Evolutionary conservation across 2,797 vertebrate species (phyloP).

Genomic region (Danio aesculapii): DNA sequence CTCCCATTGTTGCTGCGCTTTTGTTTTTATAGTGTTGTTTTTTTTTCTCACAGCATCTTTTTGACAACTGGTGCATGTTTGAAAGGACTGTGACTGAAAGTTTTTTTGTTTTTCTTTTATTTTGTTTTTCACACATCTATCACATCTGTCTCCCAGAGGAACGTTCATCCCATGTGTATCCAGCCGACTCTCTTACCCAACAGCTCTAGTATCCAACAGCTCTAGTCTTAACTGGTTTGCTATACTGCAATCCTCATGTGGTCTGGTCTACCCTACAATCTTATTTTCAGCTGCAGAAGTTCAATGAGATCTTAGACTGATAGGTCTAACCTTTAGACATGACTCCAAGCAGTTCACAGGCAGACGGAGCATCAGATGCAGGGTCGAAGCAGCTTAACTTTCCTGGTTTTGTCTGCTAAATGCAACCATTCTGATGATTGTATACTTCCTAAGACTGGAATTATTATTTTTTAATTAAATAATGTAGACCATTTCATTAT

Average conservation of each 20-base stretch:
- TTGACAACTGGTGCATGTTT: slow-evolving; percentile 33
- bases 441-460: not conserved
- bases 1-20: slow-evolving; percentile 9
- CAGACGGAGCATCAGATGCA: slow-evolving; percentile 5
- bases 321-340: slow-evolving; percentile 24
- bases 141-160: slow-evolving; percentile 18
- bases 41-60: not conserved
- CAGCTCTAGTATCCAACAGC: not conserved
- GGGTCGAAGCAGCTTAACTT: not conserved
- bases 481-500: not conserved
- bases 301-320: not conserved
- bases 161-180: slow-evolving; percentile 19
- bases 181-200: slow-evolving; percentile 12
- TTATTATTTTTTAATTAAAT: not conserved
- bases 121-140: slow-evolving; percentile 26
- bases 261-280: not conserved
- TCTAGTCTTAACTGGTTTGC: slow-evolving; percentile 30
- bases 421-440: too few relatives aligned
- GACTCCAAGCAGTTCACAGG: not conserved
- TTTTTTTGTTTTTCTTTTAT: too few relatives aligned
- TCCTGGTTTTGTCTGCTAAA: not conserved
- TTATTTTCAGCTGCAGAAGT: not conserved
- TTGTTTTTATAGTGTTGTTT: not conserved
- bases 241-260: slow-evolving; percentile 6
- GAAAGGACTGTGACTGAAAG: slow-evolving; percentile 6